These are phyloP conservation scores for Dolichopus griseipennis DNA, from an alignment of 2,888 invertebrate species.

Conservation along the genomic window DNA sequence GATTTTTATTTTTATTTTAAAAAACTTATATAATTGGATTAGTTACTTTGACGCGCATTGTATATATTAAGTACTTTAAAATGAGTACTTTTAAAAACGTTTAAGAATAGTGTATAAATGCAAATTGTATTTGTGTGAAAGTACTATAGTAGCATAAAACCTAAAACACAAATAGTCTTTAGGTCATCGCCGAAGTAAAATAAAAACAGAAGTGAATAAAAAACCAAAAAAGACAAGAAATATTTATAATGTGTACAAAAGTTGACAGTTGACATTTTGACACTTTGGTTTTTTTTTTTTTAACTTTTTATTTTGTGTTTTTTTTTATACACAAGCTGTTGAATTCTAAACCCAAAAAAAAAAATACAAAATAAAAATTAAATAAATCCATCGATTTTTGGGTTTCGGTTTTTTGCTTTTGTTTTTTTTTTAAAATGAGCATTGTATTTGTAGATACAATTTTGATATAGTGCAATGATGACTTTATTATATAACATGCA, in stretches of 20 bases:
- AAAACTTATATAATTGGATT: no score
- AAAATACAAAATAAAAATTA: no score
- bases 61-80: no score
- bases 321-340: not conserved
- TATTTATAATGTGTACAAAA: not conserved
- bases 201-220: not conserved
- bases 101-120: no score
- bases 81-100: no score
- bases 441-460: not conserved
- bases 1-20: no score
- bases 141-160: not conserved
- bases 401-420: no score
- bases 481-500: not conserved
- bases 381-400: no score
- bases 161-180: not conserved
- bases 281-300: not conserved
- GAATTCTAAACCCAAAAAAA: not conserved
- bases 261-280: slow-evolving; percentile 1
- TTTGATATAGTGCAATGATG: not conserved
- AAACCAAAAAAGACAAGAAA: not conserved
- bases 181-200: not conserved
- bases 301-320: not conserved
- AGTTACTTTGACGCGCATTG: no score
- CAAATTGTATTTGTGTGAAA: not conserved
- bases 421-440: not conserved